Base-by-base conservation (phyloP, 1,140 invertebrate species). In the Pantala flavescens region DNA sequence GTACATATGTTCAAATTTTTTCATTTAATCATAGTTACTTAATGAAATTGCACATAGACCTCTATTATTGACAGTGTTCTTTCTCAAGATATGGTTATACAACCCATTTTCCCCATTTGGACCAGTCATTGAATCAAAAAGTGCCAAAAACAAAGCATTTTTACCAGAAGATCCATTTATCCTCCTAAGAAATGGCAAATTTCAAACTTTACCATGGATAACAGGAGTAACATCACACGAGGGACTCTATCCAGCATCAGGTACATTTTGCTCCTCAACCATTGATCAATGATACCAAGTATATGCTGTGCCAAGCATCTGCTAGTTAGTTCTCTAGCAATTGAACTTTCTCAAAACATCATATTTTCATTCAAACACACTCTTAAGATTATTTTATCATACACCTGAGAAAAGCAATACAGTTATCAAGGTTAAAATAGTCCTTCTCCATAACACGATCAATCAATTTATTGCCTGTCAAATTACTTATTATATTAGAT, bases 21-120 rank as follows among this genome's bases (percentile, higher is more conserved):
- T 42, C 63, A 70, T 70, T 72, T 49, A 16, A 19, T 63, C 49
- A 0, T 71, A 23, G 63, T 43, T 49, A n/a, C 3, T 76, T 0
- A 72, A 71, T 74, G 2, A 74, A 72, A 49, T 23, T 74, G 24
- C 73, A 74, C 74, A 3, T 70, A 73, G 19, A 76, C 63, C 55
- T 72, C n/a, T 10, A 11, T 43, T 74, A 74, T 55, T n/a, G 55
- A 43, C 76, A 70, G 19, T 71, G 23, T 71, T 70, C 14, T 73
- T 43, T 71, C 63, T 79, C 79, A 63, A 87, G 85, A 76, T 80
- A 21, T 87, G 85, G 80, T 78, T 82, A 16, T 87, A 84, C 73
- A 86, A 86, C 78, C 88, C 87, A n/a, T 88, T 86, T 77, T 84
- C 86, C 7, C 87, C 87, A 0, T 90, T 89, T 80, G 88, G 85